These are phyloP conservation scores for Mobula hypostoma DNA, from an alignment of 2,113 vertebrate genomes.

Conservation along the genomic window DNA sequence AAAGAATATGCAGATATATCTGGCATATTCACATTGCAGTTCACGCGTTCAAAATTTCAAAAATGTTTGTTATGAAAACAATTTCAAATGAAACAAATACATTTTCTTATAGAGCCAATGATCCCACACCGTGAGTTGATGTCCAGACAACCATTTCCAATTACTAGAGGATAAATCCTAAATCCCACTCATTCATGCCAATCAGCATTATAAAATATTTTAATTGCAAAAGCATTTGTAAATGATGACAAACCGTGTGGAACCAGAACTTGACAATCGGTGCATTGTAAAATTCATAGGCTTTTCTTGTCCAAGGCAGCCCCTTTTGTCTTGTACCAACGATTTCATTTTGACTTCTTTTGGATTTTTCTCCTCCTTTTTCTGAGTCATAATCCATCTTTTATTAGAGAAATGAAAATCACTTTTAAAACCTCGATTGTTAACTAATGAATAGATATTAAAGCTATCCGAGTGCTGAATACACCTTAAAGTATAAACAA, in stretches of 20 bases:
- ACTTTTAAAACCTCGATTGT: not conserved
- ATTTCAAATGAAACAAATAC: not conserved
- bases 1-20: not conserved
- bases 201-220: not conserved
- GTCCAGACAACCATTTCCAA: not conserved
- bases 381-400: slow-evolving; percentile 68
- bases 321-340: slow-evolving; percentile 46
- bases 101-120: not conserved
- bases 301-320: slow-evolving; percentile 63
- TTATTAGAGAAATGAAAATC: slow-evolving; percentile 41
- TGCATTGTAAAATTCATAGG: slow-evolving; percentile 89
- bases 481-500: not conserved
- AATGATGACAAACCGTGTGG: slow-evolving; percentile 75
- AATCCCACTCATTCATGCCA: too few relatives aligned
- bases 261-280: slow-evolving; percentile 98
- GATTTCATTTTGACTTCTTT: slow-evolving; percentile 43
- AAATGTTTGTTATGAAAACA: not conserved
- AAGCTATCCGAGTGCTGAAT: not conserved
- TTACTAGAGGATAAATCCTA: too few relatives aligned
- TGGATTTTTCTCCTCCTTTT: slow-evolving; percentile 51
- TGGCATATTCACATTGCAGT: not conserved
- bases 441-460: not conserved
- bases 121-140: not conserved
- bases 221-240: not conserved
- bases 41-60: not conserved